Evolutionary conservation across 2,113 vertebrate genomes (phyloP).

Genomic region (Spizaetus ornatus): DNA sequence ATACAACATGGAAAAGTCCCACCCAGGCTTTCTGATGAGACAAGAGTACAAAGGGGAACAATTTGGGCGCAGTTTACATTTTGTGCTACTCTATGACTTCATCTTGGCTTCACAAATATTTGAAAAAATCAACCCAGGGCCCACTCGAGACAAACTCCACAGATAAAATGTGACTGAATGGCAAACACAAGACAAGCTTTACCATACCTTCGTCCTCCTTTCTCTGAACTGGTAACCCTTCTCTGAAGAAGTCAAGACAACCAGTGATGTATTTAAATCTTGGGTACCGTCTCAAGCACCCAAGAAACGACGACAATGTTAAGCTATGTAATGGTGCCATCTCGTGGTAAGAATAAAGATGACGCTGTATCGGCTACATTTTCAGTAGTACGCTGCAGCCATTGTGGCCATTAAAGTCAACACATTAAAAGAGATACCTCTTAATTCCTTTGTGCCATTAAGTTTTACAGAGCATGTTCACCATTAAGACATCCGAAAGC

Average conservation of each 20-base stretch:
- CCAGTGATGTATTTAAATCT: background rate
- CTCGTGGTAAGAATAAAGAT: constrained; percentile 44
- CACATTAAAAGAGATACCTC: background rate
- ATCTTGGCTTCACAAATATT: background rate
- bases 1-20: background rate
- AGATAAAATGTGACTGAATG: background rate
- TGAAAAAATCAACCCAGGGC: background rate
- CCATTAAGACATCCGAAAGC: background rate
- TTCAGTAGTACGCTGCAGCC: fast-evolving
- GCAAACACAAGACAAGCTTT: background rate
- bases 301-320: background rate
- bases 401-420: background rate
- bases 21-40: background rate
- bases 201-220: background rate
- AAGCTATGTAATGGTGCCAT: constrained; percentile 63
- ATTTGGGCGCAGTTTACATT: background rate
- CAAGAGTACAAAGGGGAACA: background rate
- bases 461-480: background rate
- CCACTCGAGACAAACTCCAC: background rate
- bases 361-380: background rate
- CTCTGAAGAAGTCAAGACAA: background rate
- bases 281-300: background rate
- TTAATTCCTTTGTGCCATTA: background rate
- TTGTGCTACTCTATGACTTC: background rate
- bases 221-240: background rate